phyloP scores from a whole-genome alignment of 2,113 vertebrate genomes.

The Tyrannus savana region DNA sequence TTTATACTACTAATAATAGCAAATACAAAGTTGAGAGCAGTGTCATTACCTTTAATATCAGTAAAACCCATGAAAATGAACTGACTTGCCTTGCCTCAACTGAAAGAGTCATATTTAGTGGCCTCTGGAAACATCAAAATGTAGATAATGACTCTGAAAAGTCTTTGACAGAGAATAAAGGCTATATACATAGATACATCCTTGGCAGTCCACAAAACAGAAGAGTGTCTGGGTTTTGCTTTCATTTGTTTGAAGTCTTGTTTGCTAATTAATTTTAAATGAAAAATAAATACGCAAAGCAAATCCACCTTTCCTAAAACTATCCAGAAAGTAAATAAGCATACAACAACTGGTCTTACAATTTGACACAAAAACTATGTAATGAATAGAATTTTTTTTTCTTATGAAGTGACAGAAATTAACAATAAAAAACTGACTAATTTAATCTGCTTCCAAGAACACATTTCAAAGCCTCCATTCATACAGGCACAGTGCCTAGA shows the following conservation, averaged over 20 bases:
- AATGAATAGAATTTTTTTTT: not conserved
- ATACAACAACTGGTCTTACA: not conserved
- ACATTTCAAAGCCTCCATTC: not conserved
- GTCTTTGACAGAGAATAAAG: not conserved
- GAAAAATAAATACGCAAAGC: not conserved
- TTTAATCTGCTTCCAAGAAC: not conserved
- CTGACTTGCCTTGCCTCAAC: not conserved
- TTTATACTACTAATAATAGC: not conserved
- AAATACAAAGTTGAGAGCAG: not conserved
- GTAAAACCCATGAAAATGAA: not conserved
- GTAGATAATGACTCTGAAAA: not conserved
- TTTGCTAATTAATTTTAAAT: not conserved
- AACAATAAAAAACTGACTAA: not conserved
- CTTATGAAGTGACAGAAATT: not conserved
- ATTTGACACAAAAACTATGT: not conserved
- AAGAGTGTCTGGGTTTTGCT: not conserved
- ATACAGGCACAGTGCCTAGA: not conserved
- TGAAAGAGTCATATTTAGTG: not conserved
- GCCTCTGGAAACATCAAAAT: not conserved
- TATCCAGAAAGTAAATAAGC: not conserved
- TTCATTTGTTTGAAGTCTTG: not conserved
- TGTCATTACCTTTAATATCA: not conserved
- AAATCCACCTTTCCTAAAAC: not conserved
- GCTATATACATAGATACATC: not conserved
- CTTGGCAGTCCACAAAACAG: not conserved